A percentile compares a stretch with the other conserved stretches of the same genome.
Conservation (phyloP, 2,797 vertebrate genomes). For the Pangasius larnaudii region DNA sequence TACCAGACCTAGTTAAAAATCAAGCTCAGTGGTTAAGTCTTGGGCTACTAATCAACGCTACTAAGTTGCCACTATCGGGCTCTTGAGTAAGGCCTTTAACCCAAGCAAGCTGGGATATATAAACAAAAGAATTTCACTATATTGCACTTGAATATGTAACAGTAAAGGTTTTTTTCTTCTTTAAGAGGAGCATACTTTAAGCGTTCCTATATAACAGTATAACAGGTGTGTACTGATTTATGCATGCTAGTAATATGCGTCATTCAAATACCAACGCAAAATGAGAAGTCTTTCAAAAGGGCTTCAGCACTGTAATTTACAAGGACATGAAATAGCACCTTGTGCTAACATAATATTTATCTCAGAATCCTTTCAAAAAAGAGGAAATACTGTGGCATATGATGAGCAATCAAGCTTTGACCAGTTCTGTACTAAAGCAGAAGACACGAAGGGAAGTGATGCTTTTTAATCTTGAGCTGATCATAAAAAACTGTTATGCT, state of each 20-base stretch:
- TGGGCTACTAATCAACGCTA: neutral
- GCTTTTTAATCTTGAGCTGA: conserved; percentile 61
- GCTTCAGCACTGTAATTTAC: conserved; percentile 47
- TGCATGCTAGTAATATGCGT: conserved; percentile 26
- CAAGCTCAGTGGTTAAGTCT: neutral
- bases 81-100: neutral
- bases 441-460: conserved; percentile 57
- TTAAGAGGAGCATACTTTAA: neutral
- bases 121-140: neutral
- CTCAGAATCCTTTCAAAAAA: conserved; percentile 36
- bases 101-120: neutral
- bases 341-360: conserved; percentile 52
- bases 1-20: neutral
- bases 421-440: conserved; percentile 59
- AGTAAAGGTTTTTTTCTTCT: neutral
- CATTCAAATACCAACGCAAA: conserved; percentile 45
- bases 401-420: conserved; percentile 57
- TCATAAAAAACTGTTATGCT: conserved; percentile 57
- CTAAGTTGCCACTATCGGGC: neutral
- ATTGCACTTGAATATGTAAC: neutral
- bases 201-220: neutral
- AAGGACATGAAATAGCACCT: conserved; percentile 30
- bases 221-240: conserved; percentile 36
- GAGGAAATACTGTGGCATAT: conserved; percentile 59
- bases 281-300: conserved; percentile 40